Percentiles rank a stretch among this genome's conserved stretches.
Evolutionary conservation across 1,140 invertebrate species (phyloP).

Genomic region (Trichoplusia ni): DNA sequence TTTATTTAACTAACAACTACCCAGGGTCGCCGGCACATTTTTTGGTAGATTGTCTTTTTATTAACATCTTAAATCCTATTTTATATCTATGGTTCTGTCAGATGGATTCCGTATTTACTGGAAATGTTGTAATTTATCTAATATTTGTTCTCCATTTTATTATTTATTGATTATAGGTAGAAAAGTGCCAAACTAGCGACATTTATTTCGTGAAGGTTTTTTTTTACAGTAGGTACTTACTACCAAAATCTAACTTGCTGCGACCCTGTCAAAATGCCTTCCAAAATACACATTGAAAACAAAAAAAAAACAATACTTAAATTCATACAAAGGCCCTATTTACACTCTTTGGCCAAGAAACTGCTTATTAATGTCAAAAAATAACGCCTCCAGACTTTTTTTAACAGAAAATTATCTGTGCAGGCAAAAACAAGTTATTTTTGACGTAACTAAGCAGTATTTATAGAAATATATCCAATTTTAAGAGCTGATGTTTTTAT

Average conservation of each 20-base stretch:
- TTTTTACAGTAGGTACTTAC: not conserved
- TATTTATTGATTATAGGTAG: not conserved
- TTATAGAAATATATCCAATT: not conserved
- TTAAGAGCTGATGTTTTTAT: not conserved
- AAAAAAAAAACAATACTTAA: not conserved
- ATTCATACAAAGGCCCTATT: not conserved
- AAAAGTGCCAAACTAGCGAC: not conserved
- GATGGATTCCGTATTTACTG: too few species aligned
- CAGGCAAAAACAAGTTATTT: not conserved
- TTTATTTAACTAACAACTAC: conserved; percentile 10
- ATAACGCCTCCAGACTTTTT: conserved; percentile 3
- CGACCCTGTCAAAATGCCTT: conserved; percentile 5
- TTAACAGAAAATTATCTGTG: conserved; percentile 7
- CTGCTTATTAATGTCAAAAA: not conserved
- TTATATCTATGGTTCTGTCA: too few species aligned
- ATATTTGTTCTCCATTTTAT: too few species aligned
- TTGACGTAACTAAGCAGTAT: not conserved
- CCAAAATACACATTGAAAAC: not conserved
- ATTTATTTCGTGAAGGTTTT: not conserved
- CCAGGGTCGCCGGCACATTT: too few species aligned
- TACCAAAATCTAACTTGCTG: not conserved
- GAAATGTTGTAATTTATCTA: too few species aligned
- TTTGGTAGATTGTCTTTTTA: too few species aligned
- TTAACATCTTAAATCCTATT: too few species aligned
- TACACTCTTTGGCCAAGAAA: not conserved